Percentiles rank a stretch among this genome's conserved stretches.
phyloP scores from a whole-genome alignment of 2,113 vertebrate genomes.

The Heptranchias perlo region DNA sequence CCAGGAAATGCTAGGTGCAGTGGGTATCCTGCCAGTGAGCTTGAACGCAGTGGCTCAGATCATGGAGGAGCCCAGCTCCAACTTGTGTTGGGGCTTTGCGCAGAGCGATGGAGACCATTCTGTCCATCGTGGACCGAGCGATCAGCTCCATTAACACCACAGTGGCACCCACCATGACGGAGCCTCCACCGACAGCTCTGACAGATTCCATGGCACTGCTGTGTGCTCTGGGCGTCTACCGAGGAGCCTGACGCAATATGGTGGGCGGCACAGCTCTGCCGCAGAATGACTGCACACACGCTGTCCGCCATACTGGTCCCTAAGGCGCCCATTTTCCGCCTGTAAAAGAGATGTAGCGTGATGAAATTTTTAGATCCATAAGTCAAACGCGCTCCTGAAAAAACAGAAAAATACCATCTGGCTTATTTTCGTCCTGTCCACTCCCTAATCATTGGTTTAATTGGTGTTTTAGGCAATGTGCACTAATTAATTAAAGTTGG shows the following conservation, averaged over 20 bases:
- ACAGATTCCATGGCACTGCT: too few relatives aligned
- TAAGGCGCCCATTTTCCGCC: background rate
- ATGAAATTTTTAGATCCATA: background rate
- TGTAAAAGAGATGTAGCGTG: background rate
- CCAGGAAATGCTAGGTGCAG: too few relatives aligned
- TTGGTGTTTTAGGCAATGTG: background rate
- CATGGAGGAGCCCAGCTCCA: too few relatives aligned
- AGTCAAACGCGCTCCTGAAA: background rate
- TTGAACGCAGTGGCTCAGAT: too few relatives aligned
- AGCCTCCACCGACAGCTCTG: too few relatives aligned
- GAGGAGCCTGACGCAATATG: background rate
- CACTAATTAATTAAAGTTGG: constrained; percentile 13
- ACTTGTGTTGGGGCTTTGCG: too few relatives aligned
- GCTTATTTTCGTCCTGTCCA: background rate
- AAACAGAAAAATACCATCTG: background rate
- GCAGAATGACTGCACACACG: background rate
- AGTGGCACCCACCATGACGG: too few relatives aligned
- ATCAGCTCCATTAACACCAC: too few relatives aligned
- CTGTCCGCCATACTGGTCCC: background rate
- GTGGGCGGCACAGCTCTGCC: background rate
- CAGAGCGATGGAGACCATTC: too few relatives aligned
- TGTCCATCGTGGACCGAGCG: too few relatives aligned
- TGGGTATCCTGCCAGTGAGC: too few relatives aligned
- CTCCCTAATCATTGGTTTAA: background rate
- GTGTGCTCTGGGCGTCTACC: too few relatives aligned